phyloP scores from a whole-genome alignment of 2,113 vertebrate genomes.

The Ictalurus furcatus region DNA sequence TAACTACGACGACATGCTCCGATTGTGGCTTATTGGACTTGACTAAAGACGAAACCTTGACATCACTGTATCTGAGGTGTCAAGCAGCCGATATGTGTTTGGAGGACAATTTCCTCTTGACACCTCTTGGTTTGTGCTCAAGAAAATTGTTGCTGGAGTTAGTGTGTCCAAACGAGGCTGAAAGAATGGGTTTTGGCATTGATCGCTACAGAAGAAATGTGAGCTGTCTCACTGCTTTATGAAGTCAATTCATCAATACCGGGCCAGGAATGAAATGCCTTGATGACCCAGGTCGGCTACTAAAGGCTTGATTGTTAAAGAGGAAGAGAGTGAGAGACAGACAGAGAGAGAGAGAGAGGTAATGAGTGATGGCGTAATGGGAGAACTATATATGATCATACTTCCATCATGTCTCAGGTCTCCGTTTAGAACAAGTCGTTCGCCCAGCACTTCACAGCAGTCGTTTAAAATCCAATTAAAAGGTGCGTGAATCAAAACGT shows the following conservation, averaged over 20 bases:
- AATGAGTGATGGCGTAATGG: not conserved
- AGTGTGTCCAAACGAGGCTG: constrained; percentile 61
- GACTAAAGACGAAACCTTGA: not conserved
- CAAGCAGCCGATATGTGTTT: constrained; percentile 49
- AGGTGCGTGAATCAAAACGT: constrained; percentile 15
- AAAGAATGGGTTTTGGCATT: constrained; percentile 67
- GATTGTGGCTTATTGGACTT: not conserved
- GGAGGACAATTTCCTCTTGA: constrained; percentile 62
- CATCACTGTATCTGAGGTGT: constrained; percentile 9
- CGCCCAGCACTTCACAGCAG: not conserved
- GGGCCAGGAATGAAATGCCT: constrained; percentile 49
- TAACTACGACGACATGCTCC: not conserved
- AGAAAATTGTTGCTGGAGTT: constrained; percentile 28
- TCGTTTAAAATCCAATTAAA: constrained; percentile 23
- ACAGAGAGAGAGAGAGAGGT: too few relatives aligned
- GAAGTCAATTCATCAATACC: constrained; percentile 74
- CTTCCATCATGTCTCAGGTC: constrained; percentile 20
- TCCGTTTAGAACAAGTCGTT: not conserved
- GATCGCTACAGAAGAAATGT: constrained; percentile 66
- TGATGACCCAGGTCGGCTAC: constrained; percentile 58
- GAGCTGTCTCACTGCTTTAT: constrained; percentile 71
- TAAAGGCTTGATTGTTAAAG: constrained; percentile 46
- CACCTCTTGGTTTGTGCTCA: not conserved
- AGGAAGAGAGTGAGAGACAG: not conserved
- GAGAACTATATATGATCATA: not conserved